Evolutionary conservation across 2,797 vertebrate species (phyloP).

Genomic region (Potorous gilbertii): DNA sequence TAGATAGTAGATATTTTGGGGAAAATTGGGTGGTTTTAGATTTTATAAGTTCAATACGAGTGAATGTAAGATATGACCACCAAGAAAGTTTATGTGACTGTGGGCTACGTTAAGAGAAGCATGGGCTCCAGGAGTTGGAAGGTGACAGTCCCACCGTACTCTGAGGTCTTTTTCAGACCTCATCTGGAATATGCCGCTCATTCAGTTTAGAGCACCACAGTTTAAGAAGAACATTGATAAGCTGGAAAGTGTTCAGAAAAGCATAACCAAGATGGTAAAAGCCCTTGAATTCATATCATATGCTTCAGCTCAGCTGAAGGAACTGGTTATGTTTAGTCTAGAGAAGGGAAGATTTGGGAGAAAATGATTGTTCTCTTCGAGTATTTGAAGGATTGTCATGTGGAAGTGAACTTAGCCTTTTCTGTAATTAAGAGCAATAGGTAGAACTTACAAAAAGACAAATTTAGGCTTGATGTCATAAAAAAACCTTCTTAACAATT

Average conservation of each 20-base stretch:
- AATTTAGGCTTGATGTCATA: background rate
- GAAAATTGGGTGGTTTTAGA: background rate
- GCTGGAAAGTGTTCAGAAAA: background rate
- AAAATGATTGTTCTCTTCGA: background rate
- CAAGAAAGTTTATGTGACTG: background rate
- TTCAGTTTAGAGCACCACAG: background rate
- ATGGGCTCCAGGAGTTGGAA: background rate
- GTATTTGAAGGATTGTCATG: background rate
- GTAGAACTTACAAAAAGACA: background rate
- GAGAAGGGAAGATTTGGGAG: background rate
- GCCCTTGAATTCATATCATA: background rate
- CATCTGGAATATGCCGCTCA: background rate
- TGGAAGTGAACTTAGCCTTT: background rate
- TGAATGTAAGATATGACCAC: background rate
- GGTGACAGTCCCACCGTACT: background rate
- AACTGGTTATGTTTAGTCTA: background rate
- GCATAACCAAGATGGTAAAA: background rate
- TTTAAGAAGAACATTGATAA: background rate
- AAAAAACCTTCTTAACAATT: background rate
- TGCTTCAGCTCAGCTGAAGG: background rate
- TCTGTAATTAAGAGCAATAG: background rate
- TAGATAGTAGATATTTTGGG: background rate
- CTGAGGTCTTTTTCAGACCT: background rate
- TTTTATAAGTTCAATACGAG: background rate
- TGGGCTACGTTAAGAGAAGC: background rate